Evolutionary conservation across 1,140 invertebrate species (phyloP), one percentile per base, ranked within the genome.

Genomic region (Ctenoplectra terminalis): DNA sequence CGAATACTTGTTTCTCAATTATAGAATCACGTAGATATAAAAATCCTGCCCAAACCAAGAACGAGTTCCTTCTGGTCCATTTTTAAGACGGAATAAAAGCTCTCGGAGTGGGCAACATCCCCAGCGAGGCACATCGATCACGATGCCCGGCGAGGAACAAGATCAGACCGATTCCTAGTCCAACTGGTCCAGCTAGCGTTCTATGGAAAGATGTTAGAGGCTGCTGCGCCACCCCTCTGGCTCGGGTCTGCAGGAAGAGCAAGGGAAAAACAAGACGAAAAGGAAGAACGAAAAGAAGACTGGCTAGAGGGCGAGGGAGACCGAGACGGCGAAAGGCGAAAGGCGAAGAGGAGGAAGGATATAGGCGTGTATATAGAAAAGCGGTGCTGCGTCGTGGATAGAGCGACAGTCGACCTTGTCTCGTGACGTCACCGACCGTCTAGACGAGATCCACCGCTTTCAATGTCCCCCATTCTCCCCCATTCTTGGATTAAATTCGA

Each of bases 331-430:
- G 67, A 83, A 66, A 81, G n/a, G 64, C 69, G 46, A n/a, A 29
- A 37, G 71, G 40, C 11, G 9, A 72, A 60, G 76, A 84, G 17
- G 9, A 72, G 67, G 76, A 84, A 67, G 69, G 69, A 54, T 31
- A 43, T 69, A 84, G 64, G 80, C 82, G 56, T 86, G 74, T 71
- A 75, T 67, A 70, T 52, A 77, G 73, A 77, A 66, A 81, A 81
- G 50, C 71, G 46, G 50, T 26, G 50, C 61, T 75, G 66, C 52
- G 46, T 50, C 75, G 64, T 81, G 83, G 85, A 88, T 81, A 84
- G 82, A 88, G 83, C 88, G 73, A 82, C 81, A 66, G 77, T 87
- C 89, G 89, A 91, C 90, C 90, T 91, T 91, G 90, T 87, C 88
- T 88, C 82, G 77, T 90, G 87, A 90, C 89, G 87, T 90, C 88